Conservation (phyloP, 2,797 vertebrate genomes). For the Chrosomus eos region DNA sequence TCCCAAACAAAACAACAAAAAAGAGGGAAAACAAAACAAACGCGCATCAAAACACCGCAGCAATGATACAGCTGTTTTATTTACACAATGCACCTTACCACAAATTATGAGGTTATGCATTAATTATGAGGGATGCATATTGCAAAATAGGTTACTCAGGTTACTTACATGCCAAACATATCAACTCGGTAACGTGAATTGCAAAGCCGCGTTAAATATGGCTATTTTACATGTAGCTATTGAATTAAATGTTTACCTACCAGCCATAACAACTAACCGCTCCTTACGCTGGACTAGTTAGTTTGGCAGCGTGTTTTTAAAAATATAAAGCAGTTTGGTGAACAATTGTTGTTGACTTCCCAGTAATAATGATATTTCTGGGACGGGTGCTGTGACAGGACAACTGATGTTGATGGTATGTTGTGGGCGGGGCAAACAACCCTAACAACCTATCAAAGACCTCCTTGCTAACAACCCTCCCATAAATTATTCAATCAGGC, state of each 20-base stretch:
- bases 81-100: not conserved
- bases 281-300: not conserved
- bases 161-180: not conserved
- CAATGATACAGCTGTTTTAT: not conserved
- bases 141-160: not conserved
- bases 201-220: not conserved
- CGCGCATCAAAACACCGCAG: not conserved
- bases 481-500: not conserved
- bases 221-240: not conserved
- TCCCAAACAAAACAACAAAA: constrained; percentile 45
- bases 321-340: not conserved
- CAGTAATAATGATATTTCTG: constrained; percentile 4
- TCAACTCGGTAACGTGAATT: not conserved
- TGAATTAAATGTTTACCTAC: constrained; percentile 48
- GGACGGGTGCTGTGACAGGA: not conserved
- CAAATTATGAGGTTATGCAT: not conserved
- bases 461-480: not conserved
- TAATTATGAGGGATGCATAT: not conserved
- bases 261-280: constrained; percentile 48
- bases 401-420: not conserved
- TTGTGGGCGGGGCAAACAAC: not conserved
- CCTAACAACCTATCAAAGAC: not conserved
- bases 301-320: too few species aligned
- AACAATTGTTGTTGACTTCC: not conserved
- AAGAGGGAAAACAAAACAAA: not conserved